Evolutionary conservation across 2,797 vertebrate species (phyloP).

Genomic region (Girardinus metallicus): DNA sequence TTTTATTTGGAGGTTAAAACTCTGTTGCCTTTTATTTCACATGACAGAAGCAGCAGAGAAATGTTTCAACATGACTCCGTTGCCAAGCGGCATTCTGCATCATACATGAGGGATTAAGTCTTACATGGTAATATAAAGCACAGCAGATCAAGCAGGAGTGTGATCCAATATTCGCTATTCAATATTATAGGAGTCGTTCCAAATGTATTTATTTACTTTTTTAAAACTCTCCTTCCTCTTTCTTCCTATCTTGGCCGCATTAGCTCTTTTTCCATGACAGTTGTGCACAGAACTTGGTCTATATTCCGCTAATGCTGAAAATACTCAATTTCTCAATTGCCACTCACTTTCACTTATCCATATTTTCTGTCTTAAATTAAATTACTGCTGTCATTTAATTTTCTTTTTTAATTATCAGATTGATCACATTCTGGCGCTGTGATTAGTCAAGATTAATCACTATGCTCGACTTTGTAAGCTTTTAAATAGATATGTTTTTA

Average conservation of each 20-base stretch:
- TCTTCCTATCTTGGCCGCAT: neutral
- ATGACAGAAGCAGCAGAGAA: neutral
- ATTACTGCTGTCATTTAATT: too few relatives aligned
- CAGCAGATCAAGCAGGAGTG: neutral
- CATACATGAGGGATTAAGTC: neutral
- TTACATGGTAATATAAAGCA: neutral
- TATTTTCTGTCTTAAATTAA: neutral
- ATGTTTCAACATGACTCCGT: neutral
- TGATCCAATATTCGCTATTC: neutral
- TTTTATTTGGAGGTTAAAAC: neutral
- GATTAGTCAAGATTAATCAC: too few relatives aligned
- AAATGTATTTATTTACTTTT: neutral
- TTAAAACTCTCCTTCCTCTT: neutral
- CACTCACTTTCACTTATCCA: neutral
- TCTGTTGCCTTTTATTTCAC: neutral
- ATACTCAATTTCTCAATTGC: neutral
- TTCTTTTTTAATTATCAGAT: too few relatives aligned
- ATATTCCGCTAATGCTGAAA: too few relatives aligned
- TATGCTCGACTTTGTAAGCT: too few relatives aligned
- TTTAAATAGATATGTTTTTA: too few relatives aligned
- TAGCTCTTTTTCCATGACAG: neutral
- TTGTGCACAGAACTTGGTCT: too few relatives aligned
- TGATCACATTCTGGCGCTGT: too few relatives aligned
- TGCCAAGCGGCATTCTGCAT: neutral
- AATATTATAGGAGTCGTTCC: neutral